Conservation (phyloP, 2,888 invertebrate genomes). For the Coenonympha glycerion region DNA sequence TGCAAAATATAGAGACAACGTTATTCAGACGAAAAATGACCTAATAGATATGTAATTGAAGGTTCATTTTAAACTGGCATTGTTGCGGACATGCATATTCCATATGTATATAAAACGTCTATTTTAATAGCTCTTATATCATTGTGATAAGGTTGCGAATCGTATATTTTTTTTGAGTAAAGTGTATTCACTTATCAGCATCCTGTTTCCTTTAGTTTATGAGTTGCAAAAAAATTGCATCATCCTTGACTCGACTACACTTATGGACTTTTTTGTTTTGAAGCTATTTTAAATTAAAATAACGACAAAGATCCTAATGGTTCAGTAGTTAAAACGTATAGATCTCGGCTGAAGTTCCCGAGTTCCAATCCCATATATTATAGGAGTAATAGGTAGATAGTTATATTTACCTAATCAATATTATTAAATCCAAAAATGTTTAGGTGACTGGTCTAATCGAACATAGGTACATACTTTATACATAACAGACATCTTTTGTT, state of each 20-base stretch:
- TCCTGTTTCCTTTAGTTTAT: constrained; percentile 5
- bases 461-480: too few relatives aligned
- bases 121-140: neutral
- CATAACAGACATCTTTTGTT: too few relatives aligned
- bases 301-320: neutral
- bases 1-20: neutral
- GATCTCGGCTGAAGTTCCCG: too few relatives aligned
- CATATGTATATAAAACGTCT: neutral
- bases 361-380: too few relatives aligned
- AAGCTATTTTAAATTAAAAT: too few relatives aligned
- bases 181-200: constrained; percentile 5
- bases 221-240: constrained; percentile 6
- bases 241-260: neutral
- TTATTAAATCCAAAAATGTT: too few relatives aligned
- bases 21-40: neutral
- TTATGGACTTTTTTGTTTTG: neutral
- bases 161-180: neutral
- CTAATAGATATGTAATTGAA: neutral
- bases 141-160: neutral
- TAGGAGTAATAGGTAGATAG: too few relatives aligned
- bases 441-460: too few relatives aligned
- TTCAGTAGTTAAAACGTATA: neutral
- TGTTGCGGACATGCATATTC: neutral
- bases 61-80: neutral
- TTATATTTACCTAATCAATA: too few relatives aligned